Conservation (phyloP, 2,888 invertebrate genomes). For the Tipula confusa region DNA sequence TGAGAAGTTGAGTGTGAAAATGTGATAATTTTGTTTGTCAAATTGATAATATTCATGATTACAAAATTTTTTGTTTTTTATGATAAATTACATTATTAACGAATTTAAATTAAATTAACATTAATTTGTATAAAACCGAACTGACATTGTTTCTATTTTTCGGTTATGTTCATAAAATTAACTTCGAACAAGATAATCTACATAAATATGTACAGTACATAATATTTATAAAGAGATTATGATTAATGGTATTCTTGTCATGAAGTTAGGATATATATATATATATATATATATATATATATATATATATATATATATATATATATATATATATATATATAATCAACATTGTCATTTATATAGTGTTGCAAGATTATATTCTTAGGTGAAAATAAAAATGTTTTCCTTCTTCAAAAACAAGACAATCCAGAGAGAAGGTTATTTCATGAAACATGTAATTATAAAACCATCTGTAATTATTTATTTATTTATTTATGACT, state of each 20-base stretch:
- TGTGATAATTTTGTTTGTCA: background rate
- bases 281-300: no score
- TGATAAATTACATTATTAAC: background rate
- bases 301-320: no score
- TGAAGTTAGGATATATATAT: background rate
- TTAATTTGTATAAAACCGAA: background rate
- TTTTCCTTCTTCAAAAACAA: background rate
- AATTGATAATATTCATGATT: background rate
- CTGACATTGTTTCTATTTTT: background rate
- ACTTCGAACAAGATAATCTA: background rate
- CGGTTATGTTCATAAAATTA: background rate
- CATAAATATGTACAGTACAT: background rate
- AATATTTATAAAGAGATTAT: background rate
- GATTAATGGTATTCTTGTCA: background rate
- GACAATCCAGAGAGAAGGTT: background rate
- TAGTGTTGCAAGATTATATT: background rate
- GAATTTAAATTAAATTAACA: constrained; percentile 1
- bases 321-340: no score
- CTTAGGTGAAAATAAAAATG: background rate
- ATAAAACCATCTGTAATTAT: constrained; percentile 16
- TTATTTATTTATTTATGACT: background rate
- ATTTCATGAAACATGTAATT: background rate
- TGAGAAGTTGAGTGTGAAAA: background rate
- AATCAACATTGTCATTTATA: background rate
- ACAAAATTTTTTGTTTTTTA: background rate